Conservation (phyloP, 2,797 vertebrate species). For the Enoplosus armatus region DNA sequence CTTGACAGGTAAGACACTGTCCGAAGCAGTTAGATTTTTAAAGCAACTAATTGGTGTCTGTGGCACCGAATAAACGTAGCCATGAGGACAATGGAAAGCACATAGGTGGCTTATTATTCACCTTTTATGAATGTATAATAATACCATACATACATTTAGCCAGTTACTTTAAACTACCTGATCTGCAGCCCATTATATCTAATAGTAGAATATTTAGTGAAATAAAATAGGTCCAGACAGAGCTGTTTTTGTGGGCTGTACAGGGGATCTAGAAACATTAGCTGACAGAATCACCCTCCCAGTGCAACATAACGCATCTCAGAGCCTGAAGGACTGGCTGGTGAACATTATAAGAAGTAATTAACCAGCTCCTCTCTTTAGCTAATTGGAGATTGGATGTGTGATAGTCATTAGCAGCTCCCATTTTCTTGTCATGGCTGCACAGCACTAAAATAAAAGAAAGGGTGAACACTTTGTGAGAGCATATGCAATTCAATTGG, state of each 20-base stretch:
- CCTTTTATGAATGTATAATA: constrained; percentile 2
- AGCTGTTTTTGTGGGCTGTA: constrained; percentile 32
- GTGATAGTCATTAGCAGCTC: constrained; percentile 67
- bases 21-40: constrained; percentile 29
- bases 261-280: constrained; percentile 41
- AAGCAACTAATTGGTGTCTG: constrained; percentile 34
- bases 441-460: constrained; percentile 42
- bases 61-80: constrained; percentile 20
- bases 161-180: constrained; percentile 2
- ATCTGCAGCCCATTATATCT: constrained; percentile 24
- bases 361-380: constrained; percentile 73
- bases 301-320: constrained; percentile 51
- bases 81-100: not conserved
- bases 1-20: constrained; percentile 41
- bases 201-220: constrained; percentile 7
- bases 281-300: constrained; percentile 31
- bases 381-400: constrained; percentile 75
- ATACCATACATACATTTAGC: not conserved
- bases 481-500: constrained; percentile 13
- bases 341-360: constrained; percentile 74
- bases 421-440: constrained; percentile 55
- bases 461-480: constrained; percentile 30
- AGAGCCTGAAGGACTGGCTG: constrained; percentile 55
- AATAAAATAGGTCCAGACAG: constrained; percentile 31
- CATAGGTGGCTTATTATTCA: not conserved